Evolutionary conservation across 2,888 invertebrate species (phyloP), one percentile per base, ranked within the genome.

Genomic region (Oxytorus armatus): DNA sequence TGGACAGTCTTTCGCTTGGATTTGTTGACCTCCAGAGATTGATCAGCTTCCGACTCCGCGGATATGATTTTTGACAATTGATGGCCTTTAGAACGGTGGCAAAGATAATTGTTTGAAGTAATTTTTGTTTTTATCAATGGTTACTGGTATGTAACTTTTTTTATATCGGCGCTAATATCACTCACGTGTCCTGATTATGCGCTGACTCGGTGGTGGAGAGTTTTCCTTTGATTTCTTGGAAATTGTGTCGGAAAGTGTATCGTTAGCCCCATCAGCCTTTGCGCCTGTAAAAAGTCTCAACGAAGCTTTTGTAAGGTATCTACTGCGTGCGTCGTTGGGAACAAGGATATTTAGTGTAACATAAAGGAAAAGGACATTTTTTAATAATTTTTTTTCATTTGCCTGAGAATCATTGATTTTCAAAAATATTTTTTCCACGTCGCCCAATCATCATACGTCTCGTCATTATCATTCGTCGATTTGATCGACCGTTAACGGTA

Each of bases 101-200:
- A 49, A 21, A 47, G 16, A 42, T 42, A 1, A 42, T n/a, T n/a
- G n/a, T 33, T 10, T n/a, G 3, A 29, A 3, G 0, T 7, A 8
- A 39, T 51, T 57, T 21, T 18, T 36, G 36, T 8, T 36, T 36
- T 36, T 36, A 36, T 36, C 7, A 36, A 8, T 29, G 29, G 29
- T 4, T 4, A 29, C 3, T 4, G 29, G 3, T 29, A 29, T 29
- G 29, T 29, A 29, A 4, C 29, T 8, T 36, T 36, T 25, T 53
- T 14, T 1, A 36, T 23, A 23, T 11, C 3, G 21, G 10, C 14
- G 3, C 10, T 14, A 14, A 8, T 49, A 63, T 33, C 33, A 55
- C 80, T 80, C 23, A 80, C 80, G 68, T 8, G 78, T 83, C 81
- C 79, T 84, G 8, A 70, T 79, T 21, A 47, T 68, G 5, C 81